Percentiles rank a stretch among this genome's conserved stretches.
These are phyloP conservation scores for Pemphigus obesinymphae DNA, from an alignment of 1,140 invertebrate species.

Conservation along the genomic window DNA sequence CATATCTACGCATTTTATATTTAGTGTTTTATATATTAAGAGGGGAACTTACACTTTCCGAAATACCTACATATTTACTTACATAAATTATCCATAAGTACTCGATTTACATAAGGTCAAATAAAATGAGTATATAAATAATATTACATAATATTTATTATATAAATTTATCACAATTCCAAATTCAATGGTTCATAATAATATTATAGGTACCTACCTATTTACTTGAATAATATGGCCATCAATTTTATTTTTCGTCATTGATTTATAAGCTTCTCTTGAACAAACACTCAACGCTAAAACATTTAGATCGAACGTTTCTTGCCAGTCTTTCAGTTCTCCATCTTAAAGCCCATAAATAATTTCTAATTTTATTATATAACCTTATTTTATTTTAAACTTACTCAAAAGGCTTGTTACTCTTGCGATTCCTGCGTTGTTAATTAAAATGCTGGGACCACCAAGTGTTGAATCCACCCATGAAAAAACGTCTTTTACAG, in stretches of 20 bases:
- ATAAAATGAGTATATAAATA: no score
- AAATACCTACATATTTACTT: no score
- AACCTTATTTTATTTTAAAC: background rate
- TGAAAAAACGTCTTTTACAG: slow-evolving; percentile 54
- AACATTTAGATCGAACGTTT: slow-evolving; percentile 60
- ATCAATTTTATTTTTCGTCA: slow-evolving; percentile 52
- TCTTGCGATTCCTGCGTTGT: slow-evolving; percentile 42
- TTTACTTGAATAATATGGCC: slow-evolving; percentile 66
- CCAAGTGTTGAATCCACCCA: slow-evolving; percentile 51
- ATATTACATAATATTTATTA: no score
- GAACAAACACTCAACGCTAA: slow-evolving; percentile 56
- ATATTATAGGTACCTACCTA: slow-evolving; percentile 55
- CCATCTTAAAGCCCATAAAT: slow-evolving; percentile 45
- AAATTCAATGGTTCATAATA: no score
- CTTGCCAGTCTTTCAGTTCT: slow-evolving; percentile 50
- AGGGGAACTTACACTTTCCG: no score
- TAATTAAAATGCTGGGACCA: slow-evolving; percentile 54
- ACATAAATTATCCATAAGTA: no score
- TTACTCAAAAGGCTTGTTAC: slow-evolving; percentile 21
- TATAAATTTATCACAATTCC: no score
- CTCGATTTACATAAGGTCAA: no score
- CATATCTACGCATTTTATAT: no score
- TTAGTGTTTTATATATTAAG: no score
- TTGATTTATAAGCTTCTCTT: slow-evolving; percentile 56
- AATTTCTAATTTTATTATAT: background rate